phyloP scores from a whole-genome alignment of 2,113 vertebrate species.

The Oceanodroma tethys region DNA sequence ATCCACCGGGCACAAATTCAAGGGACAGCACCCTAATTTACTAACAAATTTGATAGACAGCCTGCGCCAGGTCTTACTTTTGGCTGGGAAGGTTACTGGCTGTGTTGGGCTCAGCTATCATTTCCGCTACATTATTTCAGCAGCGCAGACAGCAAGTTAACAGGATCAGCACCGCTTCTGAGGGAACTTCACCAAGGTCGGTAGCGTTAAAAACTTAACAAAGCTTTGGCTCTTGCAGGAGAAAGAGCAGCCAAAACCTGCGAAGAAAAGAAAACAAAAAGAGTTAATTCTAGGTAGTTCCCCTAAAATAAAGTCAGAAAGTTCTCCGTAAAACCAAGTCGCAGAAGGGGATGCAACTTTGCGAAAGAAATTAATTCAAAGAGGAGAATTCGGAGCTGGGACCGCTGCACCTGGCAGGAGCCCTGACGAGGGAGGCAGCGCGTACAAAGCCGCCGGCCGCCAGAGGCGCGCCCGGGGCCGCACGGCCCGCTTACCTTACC shows the following conservation, averaged over 20 bases:
- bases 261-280: neutral
- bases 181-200: neutral
- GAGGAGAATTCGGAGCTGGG: accelerated
- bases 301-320: neutral
- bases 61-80: slow-evolving; percentile 67
- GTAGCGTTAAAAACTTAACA: neutral
- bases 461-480: neutral
- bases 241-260: neutral
- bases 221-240: neutral
- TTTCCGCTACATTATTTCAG: slow-evolving; percentile 72
- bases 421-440: neutral
- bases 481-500: neutral
- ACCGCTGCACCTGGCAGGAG: neutral
- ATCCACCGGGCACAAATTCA: neutral
- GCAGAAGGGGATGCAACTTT: neutral
- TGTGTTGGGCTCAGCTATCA: slow-evolving; percentile 82
- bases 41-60: accelerated
- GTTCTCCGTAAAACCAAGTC: neutral
- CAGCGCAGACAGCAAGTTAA: neutral
- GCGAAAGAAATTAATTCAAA: accelerated
- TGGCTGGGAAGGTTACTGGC: slow-evolving; percentile 58
- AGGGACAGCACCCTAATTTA: neutral
- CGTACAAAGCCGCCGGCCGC: neutral
- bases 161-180: accelerated
- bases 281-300: neutral